Evolutionary conservation across 2,888 invertebrate genomes (phyloP).

Genomic region (Ernsta delagoae): DNA sequence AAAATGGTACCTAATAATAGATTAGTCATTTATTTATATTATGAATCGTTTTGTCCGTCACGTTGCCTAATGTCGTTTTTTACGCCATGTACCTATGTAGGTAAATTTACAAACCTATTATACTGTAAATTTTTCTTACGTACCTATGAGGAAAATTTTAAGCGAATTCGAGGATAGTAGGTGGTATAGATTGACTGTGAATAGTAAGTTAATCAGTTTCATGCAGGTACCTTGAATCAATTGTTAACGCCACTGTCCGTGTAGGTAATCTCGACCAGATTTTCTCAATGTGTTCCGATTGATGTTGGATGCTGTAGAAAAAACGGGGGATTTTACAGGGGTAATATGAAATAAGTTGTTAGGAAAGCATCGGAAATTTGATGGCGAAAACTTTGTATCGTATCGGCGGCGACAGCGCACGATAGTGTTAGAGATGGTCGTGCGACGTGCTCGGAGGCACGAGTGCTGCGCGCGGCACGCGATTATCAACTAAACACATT

Average conservation of each 20-base stretch:
- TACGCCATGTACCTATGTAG: too few relatives aligned
- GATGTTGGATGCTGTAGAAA: conserved; percentile 23
- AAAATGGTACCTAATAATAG: too few relatives aligned
- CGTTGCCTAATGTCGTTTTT: neutral
- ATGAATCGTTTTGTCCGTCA: neutral
- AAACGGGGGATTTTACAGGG: conserved; percentile 2
- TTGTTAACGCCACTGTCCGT: conserved; percentile 54
- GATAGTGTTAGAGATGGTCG: conserved; percentile 41
- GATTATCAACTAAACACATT: conserved; percentile 80
- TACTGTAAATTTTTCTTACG: too few relatives aligned
- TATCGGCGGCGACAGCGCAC: conserved; percentile 30
- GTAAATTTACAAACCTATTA: neutral
- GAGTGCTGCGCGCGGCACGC: conserved; percentile 66
- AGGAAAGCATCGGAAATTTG: neutral
- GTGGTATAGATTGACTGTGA: neutral
- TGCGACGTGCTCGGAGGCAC: conserved; percentile 54
- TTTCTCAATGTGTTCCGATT: conserved; percentile 41
- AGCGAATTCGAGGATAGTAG: neutral
- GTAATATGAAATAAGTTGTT: too few relatives aligned
- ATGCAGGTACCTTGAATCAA: conserved; percentile 69
- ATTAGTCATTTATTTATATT: too few relatives aligned
- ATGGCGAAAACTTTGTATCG: conserved; percentile 16
- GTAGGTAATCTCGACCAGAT: conserved; percentile 48
- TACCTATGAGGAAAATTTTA: neutral
- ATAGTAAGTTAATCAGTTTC: conserved; percentile 40